phyloP scores from a whole-genome alignment of 2,113 vertebrate species.

The Epinephelus moara region DNA sequence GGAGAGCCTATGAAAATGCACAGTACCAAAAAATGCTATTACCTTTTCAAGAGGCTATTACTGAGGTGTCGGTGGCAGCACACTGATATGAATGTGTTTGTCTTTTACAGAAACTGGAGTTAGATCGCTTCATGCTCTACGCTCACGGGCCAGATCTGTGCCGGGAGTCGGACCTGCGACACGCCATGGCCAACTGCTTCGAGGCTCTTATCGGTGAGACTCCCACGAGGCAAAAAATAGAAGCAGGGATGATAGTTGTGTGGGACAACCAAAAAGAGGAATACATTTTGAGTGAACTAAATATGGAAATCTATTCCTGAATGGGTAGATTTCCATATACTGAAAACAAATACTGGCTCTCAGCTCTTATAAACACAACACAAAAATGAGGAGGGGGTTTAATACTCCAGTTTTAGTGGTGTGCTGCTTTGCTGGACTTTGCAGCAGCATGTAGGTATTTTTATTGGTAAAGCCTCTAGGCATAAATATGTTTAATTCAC shows the following conservation, averaged over 20 bases:
- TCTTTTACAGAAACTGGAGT: conserved; percentile 92
- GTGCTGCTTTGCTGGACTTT: conserved; percentile 28
- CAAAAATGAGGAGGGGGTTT: conserved; percentile 2
- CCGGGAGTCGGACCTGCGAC: conserved; percentile 96
- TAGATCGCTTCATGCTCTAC: conserved; percentile 99
- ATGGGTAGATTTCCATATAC: conserved; percentile 49
- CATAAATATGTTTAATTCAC: conserved; percentile 24
- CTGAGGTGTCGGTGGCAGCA: conserved; percentile 20
- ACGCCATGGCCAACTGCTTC: conserved; percentile 99
- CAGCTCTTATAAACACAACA: conserved; percentile 8
- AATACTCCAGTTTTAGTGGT: not conserved
- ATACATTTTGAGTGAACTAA: conserved; percentile 29
- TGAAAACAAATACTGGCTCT: conserved; percentile 42
- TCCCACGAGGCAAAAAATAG: not conserved
- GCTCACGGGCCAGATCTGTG: conserved; percentile 98
- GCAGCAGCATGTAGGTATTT: not conserved
- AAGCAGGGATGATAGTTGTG: not conserved
- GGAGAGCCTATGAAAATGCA: conserved; percentile 45
- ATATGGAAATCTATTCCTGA: conserved; percentile 54
- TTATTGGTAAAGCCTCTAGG: not conserved
- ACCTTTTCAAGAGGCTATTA: conserved; percentile 58
- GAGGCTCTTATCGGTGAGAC: conserved; percentile 96
- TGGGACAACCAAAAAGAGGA: not conserved
- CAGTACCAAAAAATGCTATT: conserved; percentile 38
- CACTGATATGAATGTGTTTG: conserved; percentile 54